Evolutionary conservation across 1,140 invertebrate genomes (phyloP).

Genomic region (Brachionus asplanchnoidis): DNA sequence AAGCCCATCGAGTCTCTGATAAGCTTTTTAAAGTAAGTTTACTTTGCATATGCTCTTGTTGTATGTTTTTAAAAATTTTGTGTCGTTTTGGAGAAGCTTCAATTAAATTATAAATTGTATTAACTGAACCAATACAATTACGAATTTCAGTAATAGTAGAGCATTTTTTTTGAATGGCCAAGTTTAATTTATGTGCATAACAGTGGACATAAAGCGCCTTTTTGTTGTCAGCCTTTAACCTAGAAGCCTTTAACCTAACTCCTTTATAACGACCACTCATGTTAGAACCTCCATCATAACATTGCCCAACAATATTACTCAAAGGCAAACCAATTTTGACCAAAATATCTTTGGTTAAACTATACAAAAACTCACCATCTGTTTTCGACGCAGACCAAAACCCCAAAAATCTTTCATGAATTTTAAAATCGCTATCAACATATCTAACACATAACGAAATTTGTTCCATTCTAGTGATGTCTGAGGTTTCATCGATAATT

Average conservation of each 20-base stretch:
- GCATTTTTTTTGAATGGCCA: not conserved
- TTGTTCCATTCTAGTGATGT: not conserved
- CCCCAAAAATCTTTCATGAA: not conserved
- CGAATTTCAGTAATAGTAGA: not conserved
- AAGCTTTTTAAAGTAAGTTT: not conserved
- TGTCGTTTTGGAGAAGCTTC: not conserved
- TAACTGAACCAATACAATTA: not conserved
- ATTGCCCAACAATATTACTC: not conserved
- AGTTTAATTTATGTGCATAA: not conserved
- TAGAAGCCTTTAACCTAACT: not conserved
- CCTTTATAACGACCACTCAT: not conserved
- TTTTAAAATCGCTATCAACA: not conserved
- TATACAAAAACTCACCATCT: not conserved
- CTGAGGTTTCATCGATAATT: not conserved
- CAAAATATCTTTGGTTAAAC: not conserved
- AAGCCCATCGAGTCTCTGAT: not conserved
- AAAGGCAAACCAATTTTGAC: not conserved
- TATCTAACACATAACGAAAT: not conserved
- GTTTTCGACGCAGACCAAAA: not conserved
- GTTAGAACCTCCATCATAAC: not conserved
- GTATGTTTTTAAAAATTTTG: slow-evolving; percentile 5
- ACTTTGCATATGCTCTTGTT: not conserved
- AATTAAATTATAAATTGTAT: slow-evolving; percentile 11
- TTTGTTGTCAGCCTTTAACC: not conserved
- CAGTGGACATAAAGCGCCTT: not conserved